These are phyloP conservation scores for Merluccius polli DNA, from an alignment of 2,797 vertebrate genomes.

Conservation along the genomic window DNA sequence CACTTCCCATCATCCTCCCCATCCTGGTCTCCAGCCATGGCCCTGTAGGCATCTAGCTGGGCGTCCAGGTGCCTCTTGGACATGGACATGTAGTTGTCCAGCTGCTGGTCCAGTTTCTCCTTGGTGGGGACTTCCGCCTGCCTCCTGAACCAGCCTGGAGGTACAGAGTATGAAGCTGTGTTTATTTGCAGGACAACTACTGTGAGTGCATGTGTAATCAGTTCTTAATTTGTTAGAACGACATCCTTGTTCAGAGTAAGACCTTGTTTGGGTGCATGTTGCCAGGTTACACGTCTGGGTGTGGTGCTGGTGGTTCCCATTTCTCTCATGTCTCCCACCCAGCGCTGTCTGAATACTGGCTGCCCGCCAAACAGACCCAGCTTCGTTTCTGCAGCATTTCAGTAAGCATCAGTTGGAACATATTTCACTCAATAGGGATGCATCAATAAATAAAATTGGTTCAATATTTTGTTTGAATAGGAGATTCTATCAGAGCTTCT, in stretches of 20 bases:
- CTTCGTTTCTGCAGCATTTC: too few relatives aligned
- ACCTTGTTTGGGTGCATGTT: background rate
- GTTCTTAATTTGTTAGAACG: background rate
- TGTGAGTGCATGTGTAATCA: too few relatives aligned
- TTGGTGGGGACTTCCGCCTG: constrained; percentile 67
- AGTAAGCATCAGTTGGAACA: background rate
- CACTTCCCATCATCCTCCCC: background rate
- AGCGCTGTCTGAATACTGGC: constrained; percentile 49
- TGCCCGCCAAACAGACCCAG: too few relatives aligned
- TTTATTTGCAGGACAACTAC: too few relatives aligned
- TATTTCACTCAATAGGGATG: background rate
- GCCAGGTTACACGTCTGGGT: background rate
- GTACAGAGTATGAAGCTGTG: background rate
- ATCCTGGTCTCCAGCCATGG: constrained; percentile 73
- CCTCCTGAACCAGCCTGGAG: background rate
- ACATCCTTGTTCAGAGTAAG: background rate
- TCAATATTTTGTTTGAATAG: background rate
- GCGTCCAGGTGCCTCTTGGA: constrained; percentile 84
- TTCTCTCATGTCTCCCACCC: constrained; percentile 54
- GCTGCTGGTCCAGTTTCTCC: constrained; percentile 83
- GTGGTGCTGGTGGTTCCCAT: constrained; percentile 7
- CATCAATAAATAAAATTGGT: background rate
- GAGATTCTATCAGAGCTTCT: too few relatives aligned
- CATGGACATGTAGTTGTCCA: constrained; percentile 86
- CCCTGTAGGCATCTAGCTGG: constrained; percentile 88